Conservation (phyloP, 2,113 vertebrate genomes). For the Grammomys dolichurus region DNA sequence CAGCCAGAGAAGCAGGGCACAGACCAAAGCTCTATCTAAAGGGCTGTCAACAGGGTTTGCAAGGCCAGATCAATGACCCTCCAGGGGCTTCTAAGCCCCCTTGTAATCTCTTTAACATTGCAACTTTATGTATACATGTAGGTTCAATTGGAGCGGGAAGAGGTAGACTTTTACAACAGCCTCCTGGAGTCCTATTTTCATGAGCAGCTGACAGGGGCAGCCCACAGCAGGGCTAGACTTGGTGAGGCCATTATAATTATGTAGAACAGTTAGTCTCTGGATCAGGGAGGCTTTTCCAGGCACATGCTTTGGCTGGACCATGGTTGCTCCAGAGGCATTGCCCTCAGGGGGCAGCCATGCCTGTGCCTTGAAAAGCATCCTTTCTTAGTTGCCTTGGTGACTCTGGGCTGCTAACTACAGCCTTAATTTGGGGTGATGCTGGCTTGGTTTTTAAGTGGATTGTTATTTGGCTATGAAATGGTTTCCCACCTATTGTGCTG, state of each 20-base stretch:
- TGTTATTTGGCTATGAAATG: constrained; percentile 57
- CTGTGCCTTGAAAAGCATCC: constrained; percentile 74
- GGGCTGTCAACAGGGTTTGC: constrained; percentile 57
- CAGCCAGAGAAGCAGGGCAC: not conserved
- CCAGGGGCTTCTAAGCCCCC: constrained; percentile 74
- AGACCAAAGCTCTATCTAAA: constrained; percentile 74
- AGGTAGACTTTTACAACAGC: constrained; percentile 71
- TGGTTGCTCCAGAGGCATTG: constrained; percentile 25
- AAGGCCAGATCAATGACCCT: constrained; percentile 80
- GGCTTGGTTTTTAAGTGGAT: not conserved
- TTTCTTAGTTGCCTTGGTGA: constrained; percentile 64
- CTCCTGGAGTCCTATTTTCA: constrained; percentile 73
- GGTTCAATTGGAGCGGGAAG: constrained; percentile 67
- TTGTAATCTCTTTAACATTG: constrained; percentile 83
- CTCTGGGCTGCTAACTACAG: constrained; percentile 57
- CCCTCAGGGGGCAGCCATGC: constrained; percentile 40
- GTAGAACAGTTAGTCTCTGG: constrained; percentile 45
- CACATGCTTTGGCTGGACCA: constrained; percentile 48
- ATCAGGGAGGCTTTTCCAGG: constrained; percentile 65
- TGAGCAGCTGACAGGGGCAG: constrained; percentile 66
- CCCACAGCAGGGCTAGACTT: constrained; percentile 84
- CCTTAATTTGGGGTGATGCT: constrained; percentile 24
- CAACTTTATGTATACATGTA: constrained; percentile 84
- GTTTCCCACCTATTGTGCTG: constrained; percentile 50
- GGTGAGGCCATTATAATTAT: constrained; percentile 46